Percentiles rank a stretch among this genome's conserved stretches.
phyloP scores from a whole-genome alignment of 2,797 vertebrate species.

The Champsocephalus gunnari region DNA sequence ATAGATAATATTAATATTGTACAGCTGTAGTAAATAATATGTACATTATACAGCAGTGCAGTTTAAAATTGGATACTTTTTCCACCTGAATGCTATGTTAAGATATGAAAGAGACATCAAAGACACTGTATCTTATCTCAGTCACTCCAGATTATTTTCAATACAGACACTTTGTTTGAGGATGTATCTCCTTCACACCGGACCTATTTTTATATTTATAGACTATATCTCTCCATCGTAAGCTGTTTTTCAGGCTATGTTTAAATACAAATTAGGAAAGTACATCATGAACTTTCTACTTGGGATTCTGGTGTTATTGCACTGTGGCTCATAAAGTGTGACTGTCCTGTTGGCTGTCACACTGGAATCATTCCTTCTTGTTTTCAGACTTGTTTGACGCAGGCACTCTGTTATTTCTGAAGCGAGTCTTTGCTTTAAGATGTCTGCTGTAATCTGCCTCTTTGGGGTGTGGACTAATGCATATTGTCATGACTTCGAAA shows the following conservation, averaged over 20 bases:
- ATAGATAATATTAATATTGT: background rate
- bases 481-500: background rate
- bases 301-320: background rate
- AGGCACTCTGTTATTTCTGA: background rate
- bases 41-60: background rate
- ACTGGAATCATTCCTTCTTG: conserved; percentile 3
- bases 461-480: background rate
- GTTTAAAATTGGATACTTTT: background rate
- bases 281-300: background rate
- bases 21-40: background rate
- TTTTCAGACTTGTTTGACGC: background rate
- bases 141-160: background rate
- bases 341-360: background rate
- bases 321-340: background rate
- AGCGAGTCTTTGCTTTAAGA: background rate
- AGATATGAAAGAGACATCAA: background rate
- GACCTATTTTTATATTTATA: background rate
- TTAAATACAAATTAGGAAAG: background rate
- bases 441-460: conserved; percentile 1
- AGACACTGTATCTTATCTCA: no score
- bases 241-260: no score
- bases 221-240: no score
- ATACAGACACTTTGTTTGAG: background rate
- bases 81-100: background rate
- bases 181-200: background rate